Conservation (phyloP, 2,888 invertebrate genomes). For the Hypselothyrea guttata region DNA sequence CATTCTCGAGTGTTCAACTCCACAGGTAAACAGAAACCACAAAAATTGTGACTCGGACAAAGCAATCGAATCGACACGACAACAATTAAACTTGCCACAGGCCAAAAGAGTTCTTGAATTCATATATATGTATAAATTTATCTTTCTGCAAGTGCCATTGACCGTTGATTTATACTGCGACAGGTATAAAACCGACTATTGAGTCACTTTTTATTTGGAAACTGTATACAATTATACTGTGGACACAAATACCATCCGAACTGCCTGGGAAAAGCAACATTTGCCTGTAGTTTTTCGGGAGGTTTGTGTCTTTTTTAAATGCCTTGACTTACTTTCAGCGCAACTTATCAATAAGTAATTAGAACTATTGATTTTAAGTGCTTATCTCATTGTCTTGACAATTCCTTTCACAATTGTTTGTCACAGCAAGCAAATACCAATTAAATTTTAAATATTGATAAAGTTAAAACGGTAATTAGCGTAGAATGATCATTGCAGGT, state of each 20-base stretch:
- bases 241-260: too few relatives aligned
- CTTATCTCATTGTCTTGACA: slow-evolving; percentile 1
- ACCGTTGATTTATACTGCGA: slow-evolving; percentile 25
- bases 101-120: slow-evolving; percentile 18
- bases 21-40: slow-evolving; percentile 42
- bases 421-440: background rate
- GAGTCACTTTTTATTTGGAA: slow-evolving; percentile 9
- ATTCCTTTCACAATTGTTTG: background rate
- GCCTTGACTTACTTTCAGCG: slow-evolving; percentile 1
- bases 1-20: too few relatives aligned
- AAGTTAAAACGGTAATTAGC: too few relatives aligned
- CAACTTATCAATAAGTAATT: slow-evolving; percentile 23
- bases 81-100: slow-evolving; percentile 33
- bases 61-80: slow-evolving; percentile 10
- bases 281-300: slow-evolving; percentile 13
- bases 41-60: slow-evolving; percentile 14
- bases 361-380: slow-evolving; percentile 29
- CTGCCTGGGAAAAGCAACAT: slow-evolving; percentile 22
- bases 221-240: too few relatives aligned
- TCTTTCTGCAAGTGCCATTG: slow-evolving; percentile 34
- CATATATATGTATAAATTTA: slow-evolving; percentile 4
- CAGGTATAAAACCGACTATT: slow-evolving; percentile 4
- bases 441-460: too few relatives aligned
- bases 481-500: too few relatives aligned
- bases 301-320: background rate